Base-by-base conservation (phyloP, 2,113 vertebrate genomes). In the Candoia aspera region DNA sequence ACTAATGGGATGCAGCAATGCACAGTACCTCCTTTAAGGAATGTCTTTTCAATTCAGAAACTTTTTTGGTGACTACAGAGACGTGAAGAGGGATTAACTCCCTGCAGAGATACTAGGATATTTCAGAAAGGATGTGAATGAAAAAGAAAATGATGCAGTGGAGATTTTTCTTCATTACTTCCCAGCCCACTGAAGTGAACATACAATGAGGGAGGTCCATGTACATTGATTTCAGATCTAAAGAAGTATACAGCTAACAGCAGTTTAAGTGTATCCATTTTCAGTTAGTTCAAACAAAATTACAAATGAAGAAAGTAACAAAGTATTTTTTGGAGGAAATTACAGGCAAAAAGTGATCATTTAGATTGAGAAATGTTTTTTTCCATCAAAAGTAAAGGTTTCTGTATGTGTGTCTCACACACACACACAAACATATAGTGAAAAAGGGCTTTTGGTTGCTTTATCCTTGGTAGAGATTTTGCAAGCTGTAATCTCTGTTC, bases 261-360 rank as follows among this genome's bases (percentile, higher is more conserved):
- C 96, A 94, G 94, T 94, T 94, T 94, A 96, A 96, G 95, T 93
- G 95, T 96, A 96, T 95, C 96, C 95, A 96, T 95, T 97, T 97
- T 96, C 96, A 95, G 95, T 95, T 95, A 92, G 95, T 96, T 94
- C 96, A 95, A 79, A 97, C 95, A 95, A 96, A 96, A 97, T 96
- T 95, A 96, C 95, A 92, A 90, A 88, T 62, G 94, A 94, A 88
- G 90, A 90, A 88, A 0, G 53, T 92, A 96, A 96, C 93, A 94
- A 95, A 95, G 92, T 92, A 96, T 94, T 96, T 92, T 94, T 92
- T 91, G 90, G 87, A 87, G 91, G 86, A 96, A 97, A 97, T 95
- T 95, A 95, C 91, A 84, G 95, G 17, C 94, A 95, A 90, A 91
- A 95, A 94, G 95, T 54, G 90, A 95, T 92, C 93, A 92, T 94